These are phyloP conservation scores for Drosophila engyochracea DNA, from an alignment of 2,888 invertebrate species.

Conservation along the genomic window DNA sequence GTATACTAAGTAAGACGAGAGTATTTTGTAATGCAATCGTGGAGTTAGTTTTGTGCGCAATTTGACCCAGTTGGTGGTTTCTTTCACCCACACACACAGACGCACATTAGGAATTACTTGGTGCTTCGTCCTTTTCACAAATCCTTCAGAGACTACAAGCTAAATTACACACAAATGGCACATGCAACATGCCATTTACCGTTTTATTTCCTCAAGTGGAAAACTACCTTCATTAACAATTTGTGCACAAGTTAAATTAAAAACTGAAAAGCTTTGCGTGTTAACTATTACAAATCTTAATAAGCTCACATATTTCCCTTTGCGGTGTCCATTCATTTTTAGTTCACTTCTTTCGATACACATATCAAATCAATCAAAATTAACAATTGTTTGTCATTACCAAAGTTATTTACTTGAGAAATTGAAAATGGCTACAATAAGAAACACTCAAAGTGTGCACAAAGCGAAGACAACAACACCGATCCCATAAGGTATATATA, in stretches of 20 bases:
- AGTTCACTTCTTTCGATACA: not conserved
- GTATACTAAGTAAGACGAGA: not conserved
- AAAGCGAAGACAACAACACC: no score
- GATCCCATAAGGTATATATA: not conserved
- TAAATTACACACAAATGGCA: conserved; percentile 30
- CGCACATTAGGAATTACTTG: conserved; percentile 13
- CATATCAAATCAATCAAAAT: not conserved
- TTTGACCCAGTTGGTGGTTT: conserved; percentile 41
- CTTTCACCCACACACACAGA: conserved; percentile 11
- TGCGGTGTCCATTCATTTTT: not conserved
- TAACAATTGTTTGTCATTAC: not conserved
- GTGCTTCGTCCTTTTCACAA: conserved; percentile 21
- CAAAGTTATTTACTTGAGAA: not conserved
- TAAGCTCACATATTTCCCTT: not conserved
- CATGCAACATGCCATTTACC: conserved; percentile 42
- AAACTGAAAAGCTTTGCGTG: conserved; percentile 14
- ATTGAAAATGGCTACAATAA: no score
- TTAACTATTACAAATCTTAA: conserved; percentile 16
- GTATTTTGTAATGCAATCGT: conserved; percentile 20
- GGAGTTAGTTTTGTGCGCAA: conserved; percentile 23
- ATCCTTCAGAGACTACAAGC: conserved; percentile 33
- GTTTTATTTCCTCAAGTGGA: conserved; percentile 27
- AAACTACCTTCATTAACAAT: conserved; percentile 16
- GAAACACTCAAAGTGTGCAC: no score
- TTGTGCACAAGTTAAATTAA: conserved; percentile 21